Conservation (phyloP, 1,140 invertebrate species). For the Bombus haemorrhoidalis region DNA sequence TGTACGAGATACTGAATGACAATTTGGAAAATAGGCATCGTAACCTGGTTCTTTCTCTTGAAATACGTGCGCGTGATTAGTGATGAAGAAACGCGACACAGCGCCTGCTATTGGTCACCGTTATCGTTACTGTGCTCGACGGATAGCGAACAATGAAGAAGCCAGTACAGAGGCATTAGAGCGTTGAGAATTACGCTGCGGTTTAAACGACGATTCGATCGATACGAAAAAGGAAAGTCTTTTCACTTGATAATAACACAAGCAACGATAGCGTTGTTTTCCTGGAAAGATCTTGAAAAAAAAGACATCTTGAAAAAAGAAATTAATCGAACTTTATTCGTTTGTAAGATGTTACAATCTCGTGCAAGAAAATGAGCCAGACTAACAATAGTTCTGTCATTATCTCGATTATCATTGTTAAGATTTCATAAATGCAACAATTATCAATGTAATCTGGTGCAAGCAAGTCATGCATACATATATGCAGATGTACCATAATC, state of each 20-base stretch:
- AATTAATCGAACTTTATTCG: too few species aligned
- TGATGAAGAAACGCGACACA: neutral
- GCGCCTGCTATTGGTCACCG: neutral
- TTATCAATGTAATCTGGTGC: slow-evolving; percentile 3
- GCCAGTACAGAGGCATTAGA: neutral
- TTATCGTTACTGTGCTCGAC: neutral
- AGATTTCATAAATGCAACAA: slow-evolving; percentile 10
- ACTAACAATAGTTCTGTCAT: neutral
- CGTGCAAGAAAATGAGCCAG: neutral
- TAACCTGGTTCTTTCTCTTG: neutral
- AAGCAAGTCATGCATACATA: slow-evolving; percentile 14
- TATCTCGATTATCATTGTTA: neutral
- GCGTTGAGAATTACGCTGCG: neutral
- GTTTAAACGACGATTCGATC: neutral
- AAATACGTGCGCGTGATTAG: neutral
- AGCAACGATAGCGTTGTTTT: neutral
- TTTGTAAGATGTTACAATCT: too few species aligned
- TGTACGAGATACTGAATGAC: neutral
- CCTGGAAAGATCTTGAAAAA: neutral
- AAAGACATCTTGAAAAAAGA: neutral
- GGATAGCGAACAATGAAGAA: neutral
- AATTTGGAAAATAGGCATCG: neutral
- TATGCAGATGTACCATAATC: slow-evolving; percentile 13
- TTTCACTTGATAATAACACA: neutral
- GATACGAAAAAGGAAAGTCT: neutral